Base-by-base conservation (phyloP, 2,113 vertebrate species). In the Rhineura floridana region DNA sequence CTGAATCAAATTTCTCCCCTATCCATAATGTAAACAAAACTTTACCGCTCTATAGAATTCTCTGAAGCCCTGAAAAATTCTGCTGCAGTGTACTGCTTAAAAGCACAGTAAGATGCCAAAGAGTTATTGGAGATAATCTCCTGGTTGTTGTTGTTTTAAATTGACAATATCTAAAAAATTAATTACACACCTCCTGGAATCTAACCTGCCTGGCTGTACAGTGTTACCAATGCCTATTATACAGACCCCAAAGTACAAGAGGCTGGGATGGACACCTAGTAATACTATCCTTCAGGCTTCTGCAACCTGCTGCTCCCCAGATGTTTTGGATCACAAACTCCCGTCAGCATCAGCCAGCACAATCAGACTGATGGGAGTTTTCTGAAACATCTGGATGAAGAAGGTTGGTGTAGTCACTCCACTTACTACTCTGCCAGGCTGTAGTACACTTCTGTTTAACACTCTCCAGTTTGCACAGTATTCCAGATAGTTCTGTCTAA, bases 71-170 rank as follows among this genome's bases (percentile, higher is more conserved):
- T 46, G 85, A 82, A 88, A 88, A 90, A n/a, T 91, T 63, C 90
- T 88, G 39, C 87, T 90, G 59, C 88, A 91, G 88, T 69, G 77
- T 91, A 50, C 77, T 89, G 85, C 80, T 87, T 88, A 88, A 91
- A 89, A 87, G 91, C 85, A 87, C 76, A 84, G 84, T 70, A 90
- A 90, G 86, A 86, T 90, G 90, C 0, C 70, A 59, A 78, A 90
- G 82, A 36, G 86, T 92, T 89, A 94, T 92, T 85, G 85, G 90
- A 93, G 93, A 90, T n/a, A n/a, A n/a, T n/a, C n/a, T n/a, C n/a
- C n/a, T n/a, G n/a, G n/a, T n/a, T n/a, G n/a, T n/a, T n/a, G n/a
- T n/a, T n/a, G n/a, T n/a, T n/a, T n/a, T n/a, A n/a, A n/a, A n/a
- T n/a, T n/a, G n/a, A n/a, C n/a, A n/a, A n/a, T n/a, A n/a, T n/a